Base-by-base conservation (phyloP, 1,140 invertebrate species). In the Eriocheir sinensis region DNA sequence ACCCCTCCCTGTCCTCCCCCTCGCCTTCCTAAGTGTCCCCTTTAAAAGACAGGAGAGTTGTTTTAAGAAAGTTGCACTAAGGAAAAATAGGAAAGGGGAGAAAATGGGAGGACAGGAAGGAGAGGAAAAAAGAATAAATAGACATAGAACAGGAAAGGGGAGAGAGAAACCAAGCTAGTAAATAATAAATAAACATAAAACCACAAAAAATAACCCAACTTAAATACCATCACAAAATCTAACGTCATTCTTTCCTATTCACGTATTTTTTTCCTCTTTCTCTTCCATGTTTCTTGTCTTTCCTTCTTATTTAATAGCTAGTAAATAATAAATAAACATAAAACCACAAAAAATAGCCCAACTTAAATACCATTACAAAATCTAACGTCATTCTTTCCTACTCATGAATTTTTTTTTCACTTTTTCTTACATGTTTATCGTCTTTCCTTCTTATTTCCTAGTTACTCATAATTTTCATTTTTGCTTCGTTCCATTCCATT, bases 21-120 rank as follows among this genome's bases (percentile, higher is more conserved):
- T n/a, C n/a, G n/a, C n/a, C n/a, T n/a, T n/a, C n/a, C n/a, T n/a
- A n/a, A n/a, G n/a, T n/a, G n/a, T n/a, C n/a, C n/a, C n/a, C n/a
- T n/a, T n/a, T n/a, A n/a, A 12, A 72, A n/a, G 60, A 27, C 12
- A 72, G 21, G 1, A 85, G 30, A 36, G 86, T 53, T 44, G 34
- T 89, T 32, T 85, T 89, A 32, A 89, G 53, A 89, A 89, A 89
- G 41, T 89, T 89, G 41, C 53, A 89, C 48, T 89, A 89, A 89
- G 88, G 88, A 89, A 89, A 89, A 53, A 44, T 89, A 89, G 44
- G 40, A 30, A 44, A 44, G 86, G 44, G 44, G 32, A 89, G 40
- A 40, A n/a, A 4, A 32, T 4, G 12, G 36, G 3, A 72, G 21
- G 21, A 27, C 9, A 21, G 27, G 21, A 21, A 27, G 27, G 53